Evolutionary conservation across 2,888 invertebrate genomes (phyloP).

Genomic region (Bruchidius siliquastri): DNA sequence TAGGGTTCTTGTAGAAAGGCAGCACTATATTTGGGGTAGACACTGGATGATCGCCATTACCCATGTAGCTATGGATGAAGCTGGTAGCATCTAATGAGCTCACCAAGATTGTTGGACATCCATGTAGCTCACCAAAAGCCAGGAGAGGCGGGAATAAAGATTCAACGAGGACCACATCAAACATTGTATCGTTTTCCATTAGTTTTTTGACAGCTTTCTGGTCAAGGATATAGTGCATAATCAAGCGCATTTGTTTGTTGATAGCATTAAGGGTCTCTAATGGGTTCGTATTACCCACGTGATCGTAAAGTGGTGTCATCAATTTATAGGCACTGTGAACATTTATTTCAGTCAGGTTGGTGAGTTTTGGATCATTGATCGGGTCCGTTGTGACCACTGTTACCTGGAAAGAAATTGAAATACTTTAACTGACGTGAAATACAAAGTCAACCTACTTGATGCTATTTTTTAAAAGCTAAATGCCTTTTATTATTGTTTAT

Average conservation of each 20-base stretch:
- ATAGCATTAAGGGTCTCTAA: background rate
- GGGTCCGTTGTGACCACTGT: slow-evolving; percentile 27
- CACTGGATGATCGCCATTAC: slow-evolving; percentile 24
- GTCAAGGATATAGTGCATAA: background rate
- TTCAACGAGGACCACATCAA: slow-evolving; percentile 32
- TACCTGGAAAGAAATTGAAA: background rate
- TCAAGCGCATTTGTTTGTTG: background rate
- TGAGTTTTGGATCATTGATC: slow-evolving; percentile 38
- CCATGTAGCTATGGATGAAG: slow-evolving; percentile 17
- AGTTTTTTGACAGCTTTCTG: slow-evolving; percentile 2
- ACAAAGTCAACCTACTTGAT: too few relatives aligned
- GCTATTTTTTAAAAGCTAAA: too few relatives aligned
- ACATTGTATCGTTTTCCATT: slow-evolving; percentile 15
- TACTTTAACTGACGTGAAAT: too few relatives aligned
- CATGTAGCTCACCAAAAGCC: slow-evolving; percentile 26
- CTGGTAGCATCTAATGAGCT: slow-evolving; percentile 18
- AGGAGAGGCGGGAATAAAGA: slow-evolving; percentile 18
- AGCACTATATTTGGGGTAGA: slow-evolving; percentile 19
- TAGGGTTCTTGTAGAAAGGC: slow-evolving; percentile 28
- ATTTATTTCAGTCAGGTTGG: slow-evolving; percentile 46
- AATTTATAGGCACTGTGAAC: slow-evolving; percentile 35
- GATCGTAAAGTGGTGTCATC: background rate
- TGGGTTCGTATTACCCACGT: background rate
- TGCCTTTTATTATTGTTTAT: too few relatives aligned
- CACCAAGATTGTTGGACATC: slow-evolving; percentile 24